phyloP scores from a whole-genome alignment of 2,888 invertebrate genomes.

The Parnassius apollo region DNA sequence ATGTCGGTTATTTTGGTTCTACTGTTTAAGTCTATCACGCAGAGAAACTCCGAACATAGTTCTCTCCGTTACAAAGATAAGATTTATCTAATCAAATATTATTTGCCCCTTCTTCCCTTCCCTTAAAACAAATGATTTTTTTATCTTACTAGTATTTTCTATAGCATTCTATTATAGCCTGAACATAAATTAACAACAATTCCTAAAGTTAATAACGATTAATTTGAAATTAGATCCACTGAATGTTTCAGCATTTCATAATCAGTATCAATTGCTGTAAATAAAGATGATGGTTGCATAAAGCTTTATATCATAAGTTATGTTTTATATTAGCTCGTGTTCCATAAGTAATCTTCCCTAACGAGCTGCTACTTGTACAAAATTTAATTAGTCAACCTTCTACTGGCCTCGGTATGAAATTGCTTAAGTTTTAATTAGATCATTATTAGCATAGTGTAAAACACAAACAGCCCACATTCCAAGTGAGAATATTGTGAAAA shows the following conservation, averaged over 20 bases:
- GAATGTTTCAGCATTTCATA: not conserved
- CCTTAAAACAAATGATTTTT: too few species aligned
- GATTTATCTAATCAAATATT: too few species aligned
- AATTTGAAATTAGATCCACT: not conserved
- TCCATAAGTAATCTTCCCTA: slow-evolving; percentile 1
- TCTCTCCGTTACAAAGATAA: too few species aligned
- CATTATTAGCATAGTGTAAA: not conserved
- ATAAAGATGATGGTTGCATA: not conserved
- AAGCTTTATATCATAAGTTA: not conserved
- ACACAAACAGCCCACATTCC: not conserved
- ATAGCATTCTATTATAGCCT: too few species aligned
- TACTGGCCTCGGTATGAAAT: not conserved
- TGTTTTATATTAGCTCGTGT: not conserved
- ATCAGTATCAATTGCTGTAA: not conserved
- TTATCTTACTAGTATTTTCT: too few species aligned
- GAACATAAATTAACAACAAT: too few species aligned
- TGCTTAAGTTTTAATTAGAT: slow-evolving; percentile 1
- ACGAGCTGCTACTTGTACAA: not conserved
- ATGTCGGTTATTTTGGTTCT: too few species aligned
- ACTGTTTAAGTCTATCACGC: too few species aligned
- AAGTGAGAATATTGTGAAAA: too few species aligned
- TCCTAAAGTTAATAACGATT: too few species aligned
- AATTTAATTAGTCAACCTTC: slow-evolving; percentile 4
- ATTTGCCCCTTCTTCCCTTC: too few species aligned
- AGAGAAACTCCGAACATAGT: too few species aligned